Evolutionary conservation across 2,888 invertebrate species (phyloP).

Genomic region (Pecten maximus): DNA sequence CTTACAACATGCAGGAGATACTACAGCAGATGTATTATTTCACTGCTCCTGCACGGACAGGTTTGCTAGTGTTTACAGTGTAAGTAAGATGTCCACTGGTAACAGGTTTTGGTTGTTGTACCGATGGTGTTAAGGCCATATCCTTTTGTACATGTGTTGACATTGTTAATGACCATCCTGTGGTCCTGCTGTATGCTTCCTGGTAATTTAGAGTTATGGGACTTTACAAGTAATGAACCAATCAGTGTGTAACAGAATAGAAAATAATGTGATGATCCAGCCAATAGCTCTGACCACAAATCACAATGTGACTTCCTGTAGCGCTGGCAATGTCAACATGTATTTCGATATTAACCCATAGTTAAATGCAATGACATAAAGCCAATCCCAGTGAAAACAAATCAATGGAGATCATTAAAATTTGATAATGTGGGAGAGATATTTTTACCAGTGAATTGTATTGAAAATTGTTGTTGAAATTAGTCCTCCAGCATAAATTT

Average conservation of each 20-base stretch:
- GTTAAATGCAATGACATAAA: background rate
- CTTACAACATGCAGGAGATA: too few relatives aligned
- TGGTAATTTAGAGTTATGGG: background rate
- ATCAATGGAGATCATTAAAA: background rate
- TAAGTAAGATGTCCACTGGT: too few relatives aligned
- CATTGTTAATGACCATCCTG: background rate
- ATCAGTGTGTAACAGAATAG: background rate
- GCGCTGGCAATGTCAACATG: background rate
- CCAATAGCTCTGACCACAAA: background rate
- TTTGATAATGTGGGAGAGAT: background rate
- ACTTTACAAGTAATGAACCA: background rate
- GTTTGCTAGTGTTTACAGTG: too few relatives aligned
- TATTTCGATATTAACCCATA: background rate
- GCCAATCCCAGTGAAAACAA: background rate
- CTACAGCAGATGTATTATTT: too few relatives aligned
- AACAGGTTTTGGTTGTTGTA: too few relatives aligned
- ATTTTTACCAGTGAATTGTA: background rate
- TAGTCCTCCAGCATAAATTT: too few relatives aligned
- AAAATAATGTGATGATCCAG: background rate
- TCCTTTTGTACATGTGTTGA: background rate
- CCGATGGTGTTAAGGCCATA: too few relatives aligned
- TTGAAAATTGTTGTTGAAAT: background rate
- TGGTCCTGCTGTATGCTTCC: background rate
- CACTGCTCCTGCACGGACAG: too few relatives aligned
- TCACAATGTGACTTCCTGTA: background rate